Base-by-base conservation (phyloP, 2,888 invertebrate species). In the Ceriagrion tenellum region DNA sequence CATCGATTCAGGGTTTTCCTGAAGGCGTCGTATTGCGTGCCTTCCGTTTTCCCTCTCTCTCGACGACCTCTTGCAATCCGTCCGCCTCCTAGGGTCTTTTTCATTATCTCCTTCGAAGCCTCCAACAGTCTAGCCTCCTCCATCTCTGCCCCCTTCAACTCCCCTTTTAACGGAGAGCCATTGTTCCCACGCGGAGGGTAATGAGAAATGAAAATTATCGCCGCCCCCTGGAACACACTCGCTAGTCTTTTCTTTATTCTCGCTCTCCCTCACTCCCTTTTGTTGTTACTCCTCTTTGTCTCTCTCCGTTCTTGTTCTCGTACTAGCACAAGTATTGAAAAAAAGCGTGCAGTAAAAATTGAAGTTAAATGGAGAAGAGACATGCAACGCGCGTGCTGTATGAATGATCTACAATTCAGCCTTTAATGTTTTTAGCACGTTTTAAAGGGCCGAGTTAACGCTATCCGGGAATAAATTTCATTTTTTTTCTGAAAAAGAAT, bases 191-290 rank as follows among this genome's bases (percentile, higher is more conserved):
- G 23, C 81, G 81, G 81, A 81, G 81, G 81, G 35, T 81, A 81
- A 81, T 81, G 81, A 81, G 81, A 81, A 81, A 81, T 81, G 81
- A 81, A 81, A 81, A 81, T 81, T 81, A 81, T 81, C 81, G 35
- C 81, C 13, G 81, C 30, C 18, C 26, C 10, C 69, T 69, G 35
- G 6, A 81, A 81, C 18, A 69, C 35, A 81, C 81, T 81, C 69
- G 8, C 47, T 47, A 47, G 69, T 69, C 81, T 26, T 81, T 81
- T 81, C 81, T 81, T 30, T 81, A 81, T 35, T 81, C 81, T 35
- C 30, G 13, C 81, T 74, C 74, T 13, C 81, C n/a, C 81, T 1
- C 35, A 35, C 81, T 16, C 81, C 10, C 35, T 81, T 81, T 30
- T 81, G 30, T 81, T 81, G 12, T 13, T 35, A 4, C 4, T 20